Conservation (phyloP, 2,113 vertebrate genomes). For the Trichomycterus rosablanca region DNA sequence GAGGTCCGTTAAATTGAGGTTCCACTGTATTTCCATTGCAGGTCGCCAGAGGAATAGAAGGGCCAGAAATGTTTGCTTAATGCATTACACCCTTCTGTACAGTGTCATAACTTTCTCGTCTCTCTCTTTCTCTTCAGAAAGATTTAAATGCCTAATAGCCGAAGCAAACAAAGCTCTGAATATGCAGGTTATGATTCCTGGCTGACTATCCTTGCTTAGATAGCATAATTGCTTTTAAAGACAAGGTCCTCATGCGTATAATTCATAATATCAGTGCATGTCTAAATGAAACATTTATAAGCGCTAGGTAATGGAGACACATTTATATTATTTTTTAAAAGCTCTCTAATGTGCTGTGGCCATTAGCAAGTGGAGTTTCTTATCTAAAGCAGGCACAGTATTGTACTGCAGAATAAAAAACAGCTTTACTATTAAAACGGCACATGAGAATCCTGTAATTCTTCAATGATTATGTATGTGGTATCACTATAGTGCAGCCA, state of each 20-base stretch:
- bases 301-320: conserved; percentile 13
- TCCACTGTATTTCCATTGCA: too few species aligned
- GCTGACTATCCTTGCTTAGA: neutral
- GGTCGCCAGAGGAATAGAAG: too few species aligned
- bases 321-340: conserved; percentile 19
- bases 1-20: too few species aligned
- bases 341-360: neutral
- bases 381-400: neutral
- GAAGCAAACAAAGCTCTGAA: neutral
- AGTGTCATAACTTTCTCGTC: too few species aligned
- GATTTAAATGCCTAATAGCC: too few species aligned
- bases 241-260: conserved; percentile 27
- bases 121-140: too few species aligned
- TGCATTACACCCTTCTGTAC: too few species aligned
- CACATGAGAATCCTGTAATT: too few species aligned
- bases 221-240: conserved; percentile 20
- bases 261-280: conserved; percentile 6
- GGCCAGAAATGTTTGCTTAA: too few species aligned
- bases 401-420: too few species aligned
- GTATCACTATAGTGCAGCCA: neutral
- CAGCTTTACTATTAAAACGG: too few species aligned
- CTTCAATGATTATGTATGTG: too few species aligned
- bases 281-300: conserved; percentile 33
- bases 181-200: conserved; percentile 12
- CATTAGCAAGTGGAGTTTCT: neutral